Percentiles rank a stretch among this genome's conserved stretches.
Conservation (phyloP, 2,113 vertebrate genomes). For the Lutjanus erythropterus region DNA sequence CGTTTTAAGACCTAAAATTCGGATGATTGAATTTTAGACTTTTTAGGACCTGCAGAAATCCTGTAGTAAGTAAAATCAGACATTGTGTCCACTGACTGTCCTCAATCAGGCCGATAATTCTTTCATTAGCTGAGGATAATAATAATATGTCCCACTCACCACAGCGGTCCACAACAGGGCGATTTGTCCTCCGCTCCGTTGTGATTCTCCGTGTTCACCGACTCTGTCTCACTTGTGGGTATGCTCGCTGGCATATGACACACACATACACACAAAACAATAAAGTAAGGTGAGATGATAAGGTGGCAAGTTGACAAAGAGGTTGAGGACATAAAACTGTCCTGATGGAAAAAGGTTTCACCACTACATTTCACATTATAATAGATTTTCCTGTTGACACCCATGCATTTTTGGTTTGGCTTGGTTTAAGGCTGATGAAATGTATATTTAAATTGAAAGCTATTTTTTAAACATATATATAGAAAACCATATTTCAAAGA, state of each 20-base stretch:
- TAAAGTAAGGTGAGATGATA: neutral
- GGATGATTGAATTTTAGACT: too few species aligned
- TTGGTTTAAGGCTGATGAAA: slow-evolving; percentile 13
- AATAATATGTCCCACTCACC: slow-evolving; percentile 86
- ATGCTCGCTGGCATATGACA: slow-evolving; percentile 89
- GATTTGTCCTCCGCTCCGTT: slow-evolving; percentile 88
- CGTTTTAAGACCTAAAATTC: too few species aligned
- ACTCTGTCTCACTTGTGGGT: slow-evolving; percentile 95
- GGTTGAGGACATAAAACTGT: neutral
- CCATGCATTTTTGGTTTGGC: slow-evolving; percentile 51
- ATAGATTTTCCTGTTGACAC: slow-evolving; percentile 19
- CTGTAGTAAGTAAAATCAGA: neutral
- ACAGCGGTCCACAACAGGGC: slow-evolving; percentile 90
- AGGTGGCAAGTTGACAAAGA: neutral
- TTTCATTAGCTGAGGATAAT: neutral
- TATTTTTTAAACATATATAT: neutral
- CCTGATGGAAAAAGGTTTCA: slow-evolving; percentile 1
- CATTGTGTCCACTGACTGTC: neutral
- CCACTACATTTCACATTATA: neutral
- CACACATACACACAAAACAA: slow-evolving; percentile 31
- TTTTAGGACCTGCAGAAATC: too few species aligned
- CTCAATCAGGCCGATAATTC: neutral
- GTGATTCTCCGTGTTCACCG: slow-evolving; percentile 93
- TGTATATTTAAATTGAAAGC: neutral
- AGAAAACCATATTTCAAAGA: too few species aligned